phyloP scores from a whole-genome alignment of 2,113 vertebrate species.

The Abramis brama region DNA sequence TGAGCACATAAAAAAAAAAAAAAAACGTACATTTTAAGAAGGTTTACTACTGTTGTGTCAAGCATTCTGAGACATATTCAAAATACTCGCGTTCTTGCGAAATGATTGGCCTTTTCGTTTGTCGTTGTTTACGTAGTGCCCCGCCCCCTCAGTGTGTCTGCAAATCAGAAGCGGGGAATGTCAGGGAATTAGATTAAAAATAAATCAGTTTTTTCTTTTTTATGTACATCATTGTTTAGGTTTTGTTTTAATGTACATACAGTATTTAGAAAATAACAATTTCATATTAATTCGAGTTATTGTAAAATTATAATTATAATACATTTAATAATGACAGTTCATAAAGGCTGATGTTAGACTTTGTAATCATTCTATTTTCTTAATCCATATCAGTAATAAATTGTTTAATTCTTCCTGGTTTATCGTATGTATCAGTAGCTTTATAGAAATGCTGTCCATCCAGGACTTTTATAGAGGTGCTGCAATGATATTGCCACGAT shows the following conservation, averaged over 20 bases:
- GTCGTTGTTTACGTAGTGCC: not conserved
- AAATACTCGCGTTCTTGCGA: not conserved
- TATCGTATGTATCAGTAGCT: not conserved
- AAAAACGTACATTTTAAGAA: not conserved
- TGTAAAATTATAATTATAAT: not conserved
- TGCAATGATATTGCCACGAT: too few relatives aligned
- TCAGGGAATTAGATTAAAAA: not conserved
- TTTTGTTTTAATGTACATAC: too few relatives aligned
- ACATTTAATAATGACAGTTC: not conserved
- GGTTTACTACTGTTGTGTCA: not conserved
- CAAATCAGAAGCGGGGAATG: not conserved
- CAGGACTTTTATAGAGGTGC: not conserved
- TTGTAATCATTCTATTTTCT: not conserved
- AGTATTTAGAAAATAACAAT: not conserved
- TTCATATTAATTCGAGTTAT: not conserved
- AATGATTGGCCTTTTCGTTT: conserved; percentile 7
- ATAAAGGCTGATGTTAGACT: not conserved
- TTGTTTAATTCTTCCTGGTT: not conserved
- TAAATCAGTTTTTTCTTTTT: too few relatives aligned
- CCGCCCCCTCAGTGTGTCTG: not conserved
- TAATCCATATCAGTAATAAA: not conserved
- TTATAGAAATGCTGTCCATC: not conserved
- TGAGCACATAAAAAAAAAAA: too few relatives aligned
- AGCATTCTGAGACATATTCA: not conserved
- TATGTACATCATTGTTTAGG: not conserved